Conservation (phyloP, 1,140 invertebrate genomes). For the Pygmarrhopalites habei region DNA sequence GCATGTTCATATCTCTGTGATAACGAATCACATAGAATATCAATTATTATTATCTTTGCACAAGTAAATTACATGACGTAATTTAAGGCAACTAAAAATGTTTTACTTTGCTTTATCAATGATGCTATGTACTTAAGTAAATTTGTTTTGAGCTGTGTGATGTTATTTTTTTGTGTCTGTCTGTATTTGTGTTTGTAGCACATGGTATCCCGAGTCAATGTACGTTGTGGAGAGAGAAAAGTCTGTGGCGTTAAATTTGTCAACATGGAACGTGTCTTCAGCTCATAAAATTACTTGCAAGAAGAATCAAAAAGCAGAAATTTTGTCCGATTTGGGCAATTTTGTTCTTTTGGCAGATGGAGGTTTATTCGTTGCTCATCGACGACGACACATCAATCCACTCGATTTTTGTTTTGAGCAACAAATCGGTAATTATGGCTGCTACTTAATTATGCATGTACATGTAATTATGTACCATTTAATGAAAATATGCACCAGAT, state of each 20-base stretch:
- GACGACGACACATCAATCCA: slow-evolving; percentile 13
- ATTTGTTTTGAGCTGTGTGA: too few relatives aligned
- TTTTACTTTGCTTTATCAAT: too few relatives aligned
- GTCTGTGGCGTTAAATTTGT: slow-evolving; percentile 14
- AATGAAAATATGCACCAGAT: too few relatives aligned
- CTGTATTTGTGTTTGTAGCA: slow-evolving; percentile 9
- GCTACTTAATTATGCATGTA: neutral
- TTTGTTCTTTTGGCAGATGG: slow-evolving; percentile 32
- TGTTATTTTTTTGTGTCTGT: neutral
- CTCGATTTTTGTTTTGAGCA: slow-evolving; percentile 35
- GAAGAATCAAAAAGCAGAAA: slow-evolving; percentile 18
- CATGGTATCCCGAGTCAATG: slow-evolving; percentile 29
- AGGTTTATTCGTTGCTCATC: slow-evolving; percentile 20
- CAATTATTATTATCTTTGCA: too few relatives aligned
- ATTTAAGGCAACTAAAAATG: too few relatives aligned
- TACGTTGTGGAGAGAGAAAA: slow-evolving; percentile 10
- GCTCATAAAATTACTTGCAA: slow-evolving; percentile 18
- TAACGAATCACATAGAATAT: too few relatives aligned
- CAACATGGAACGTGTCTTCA: slow-evolving; percentile 24
- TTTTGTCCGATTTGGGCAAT: slow-evolving; percentile 23
- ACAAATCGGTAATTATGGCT: slow-evolving; percentile 27
- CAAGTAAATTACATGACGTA: neutral
- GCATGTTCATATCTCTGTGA: too few relatives aligned
- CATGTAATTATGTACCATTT: neutral
- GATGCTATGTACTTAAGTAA: too few relatives aligned